These are phyloP conservation scores for Bubo blakistoni DNA, from an alignment of 2,113 vertebrate genomes.

Conservation along the genomic window DNA sequence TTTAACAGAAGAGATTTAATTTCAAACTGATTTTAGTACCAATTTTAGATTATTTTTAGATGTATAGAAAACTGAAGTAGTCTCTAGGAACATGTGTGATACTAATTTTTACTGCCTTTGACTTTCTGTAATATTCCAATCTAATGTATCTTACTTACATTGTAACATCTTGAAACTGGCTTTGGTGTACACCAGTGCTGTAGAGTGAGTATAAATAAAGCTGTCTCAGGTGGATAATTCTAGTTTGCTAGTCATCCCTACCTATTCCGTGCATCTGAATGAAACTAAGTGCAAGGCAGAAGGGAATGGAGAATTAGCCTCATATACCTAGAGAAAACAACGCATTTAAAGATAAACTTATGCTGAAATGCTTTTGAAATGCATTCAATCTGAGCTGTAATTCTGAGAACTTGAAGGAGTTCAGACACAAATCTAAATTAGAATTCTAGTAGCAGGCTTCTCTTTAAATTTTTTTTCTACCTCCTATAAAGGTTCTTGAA, in stretches of 20 bases:
- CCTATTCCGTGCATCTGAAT: not conserved
- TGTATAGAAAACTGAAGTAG: not conserved
- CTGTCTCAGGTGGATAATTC: not conserved
- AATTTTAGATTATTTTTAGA: not conserved
- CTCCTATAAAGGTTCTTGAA: rapidly evolving
- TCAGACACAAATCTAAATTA: not conserved
- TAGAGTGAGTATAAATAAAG: not conserved
- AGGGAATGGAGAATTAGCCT: rapidly evolving
- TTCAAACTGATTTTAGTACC: not conserved
- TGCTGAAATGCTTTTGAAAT: not conserved
- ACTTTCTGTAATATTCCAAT: not conserved
- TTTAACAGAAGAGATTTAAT: not conserved
- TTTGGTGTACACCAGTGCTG: not conserved
- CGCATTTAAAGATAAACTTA: not conserved
- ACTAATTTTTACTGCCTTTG: not conserved
- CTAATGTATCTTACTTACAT: not conserved
- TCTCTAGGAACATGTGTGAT: not conserved
- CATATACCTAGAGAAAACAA: not conserved
- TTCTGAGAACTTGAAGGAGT: not conserved
- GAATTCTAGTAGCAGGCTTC: rapidly evolving
- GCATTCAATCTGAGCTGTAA: not conserved
- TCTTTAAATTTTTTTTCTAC: not conserved
- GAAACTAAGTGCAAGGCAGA: not conserved
- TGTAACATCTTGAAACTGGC: not conserved
- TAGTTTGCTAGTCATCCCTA: not conserved